Percentiles rank a stretch among this genome's conserved stretches.
Evolutionary conservation across 2,797 vertebrate species (phyloP).

Genomic region (Sebastes iracundus): DNA sequence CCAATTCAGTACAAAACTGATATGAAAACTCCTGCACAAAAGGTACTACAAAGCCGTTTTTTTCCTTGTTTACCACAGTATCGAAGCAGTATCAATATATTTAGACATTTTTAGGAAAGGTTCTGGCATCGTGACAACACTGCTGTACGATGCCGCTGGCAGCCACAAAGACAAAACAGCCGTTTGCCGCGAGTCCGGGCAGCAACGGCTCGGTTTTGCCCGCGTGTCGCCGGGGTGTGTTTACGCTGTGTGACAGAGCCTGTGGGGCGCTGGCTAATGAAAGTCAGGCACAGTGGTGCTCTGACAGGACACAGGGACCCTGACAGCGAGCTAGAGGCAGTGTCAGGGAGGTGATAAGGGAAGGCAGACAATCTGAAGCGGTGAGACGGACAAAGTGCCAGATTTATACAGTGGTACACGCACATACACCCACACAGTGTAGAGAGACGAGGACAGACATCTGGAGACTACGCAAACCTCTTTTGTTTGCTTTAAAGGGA

Average conservation of each 20-base stretch:
- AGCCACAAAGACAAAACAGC: conserved; percentile 11
- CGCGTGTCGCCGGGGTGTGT: conserved; percentile 48
- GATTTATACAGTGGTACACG: conserved; percentile 6
- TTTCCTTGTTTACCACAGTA: background rate
- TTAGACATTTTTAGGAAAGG: background rate
- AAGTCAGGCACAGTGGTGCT: conserved; percentile 70
- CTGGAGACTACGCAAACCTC: background rate
- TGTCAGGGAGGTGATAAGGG: conserved; percentile 48
- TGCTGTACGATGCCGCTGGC: conserved; percentile 13
- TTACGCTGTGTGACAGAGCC: conserved; percentile 65
- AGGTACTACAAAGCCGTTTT: too few species aligned
- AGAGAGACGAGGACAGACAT: conserved; percentile 35
- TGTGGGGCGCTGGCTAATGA: conserved; percentile 73
- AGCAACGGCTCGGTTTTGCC: conserved; percentile 25
- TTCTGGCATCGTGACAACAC: conserved; percentile 11
- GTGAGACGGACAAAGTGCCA: conserved; percentile 30
- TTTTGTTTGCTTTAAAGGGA: background rate
- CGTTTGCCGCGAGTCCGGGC: conserved; percentile 20
- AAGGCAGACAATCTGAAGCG: conserved; percentile 30
- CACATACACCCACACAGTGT: conserved; percentile 29
- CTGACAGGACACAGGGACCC: conserved; percentile 70
- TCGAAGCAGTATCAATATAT: background rate
- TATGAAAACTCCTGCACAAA: background rate
- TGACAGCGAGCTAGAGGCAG: conserved; percentile 51
- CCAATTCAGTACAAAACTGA: background rate